A percentile compares a stretch with the other conserved stretches of the same genome.
Evolutionary conservation across 2,888 invertebrate genomes (phyloP).

Genomic region (Ectropis crepuscularia): DNA sequence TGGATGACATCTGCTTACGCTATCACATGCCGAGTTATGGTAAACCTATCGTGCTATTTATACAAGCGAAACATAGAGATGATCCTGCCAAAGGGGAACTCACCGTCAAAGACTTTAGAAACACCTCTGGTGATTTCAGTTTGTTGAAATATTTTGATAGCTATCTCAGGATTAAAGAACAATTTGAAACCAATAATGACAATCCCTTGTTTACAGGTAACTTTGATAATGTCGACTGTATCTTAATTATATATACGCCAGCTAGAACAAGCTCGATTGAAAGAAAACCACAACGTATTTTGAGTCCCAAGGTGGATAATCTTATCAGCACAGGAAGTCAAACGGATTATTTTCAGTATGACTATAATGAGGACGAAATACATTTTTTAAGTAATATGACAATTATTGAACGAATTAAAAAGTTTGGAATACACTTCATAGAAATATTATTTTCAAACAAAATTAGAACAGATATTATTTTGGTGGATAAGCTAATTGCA

Average conservation of each 20-base stretch:
- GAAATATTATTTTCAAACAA: constrained; percentile 44
- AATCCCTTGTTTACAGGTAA: constrained; percentile 50
- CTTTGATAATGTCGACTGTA: constrained; percentile 45
- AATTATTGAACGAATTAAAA: constrained; percentile 44
- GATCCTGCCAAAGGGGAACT: constrained; percentile 47
- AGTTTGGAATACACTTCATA: constrained; percentile 45
- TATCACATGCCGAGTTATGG: constrained; percentile 38
- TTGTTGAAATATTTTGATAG: constrained; percentile 53
- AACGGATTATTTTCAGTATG: constrained; percentile 46
- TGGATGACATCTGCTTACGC: constrained; percentile 54
- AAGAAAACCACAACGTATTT: constrained; percentile 31
- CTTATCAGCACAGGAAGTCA: constrained; percentile 44
- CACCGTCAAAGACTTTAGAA: constrained; percentile 45
- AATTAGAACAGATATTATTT: constrained; percentile 42
- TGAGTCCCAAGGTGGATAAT: constrained; percentile 42
- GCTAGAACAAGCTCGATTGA: constrained; percentile 44
- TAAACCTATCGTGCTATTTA: constrained; percentile 46
- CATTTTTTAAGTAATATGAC: constrained; percentile 42
- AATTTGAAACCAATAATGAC: constrained; percentile 39
- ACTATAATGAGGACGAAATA: constrained; percentile 43
- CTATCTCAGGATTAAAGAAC: constrained; percentile 49
- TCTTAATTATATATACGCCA: constrained; percentile 53
- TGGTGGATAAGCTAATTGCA: constrained; percentile 49
- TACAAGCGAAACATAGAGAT: constrained; percentile 55
- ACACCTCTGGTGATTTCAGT: constrained; percentile 44